A percentile compares a stretch with the other conserved stretches of the same genome.
Conservation (phyloP, 1,140 invertebrate species). For the Wasmannia auropunctata region DNA sequence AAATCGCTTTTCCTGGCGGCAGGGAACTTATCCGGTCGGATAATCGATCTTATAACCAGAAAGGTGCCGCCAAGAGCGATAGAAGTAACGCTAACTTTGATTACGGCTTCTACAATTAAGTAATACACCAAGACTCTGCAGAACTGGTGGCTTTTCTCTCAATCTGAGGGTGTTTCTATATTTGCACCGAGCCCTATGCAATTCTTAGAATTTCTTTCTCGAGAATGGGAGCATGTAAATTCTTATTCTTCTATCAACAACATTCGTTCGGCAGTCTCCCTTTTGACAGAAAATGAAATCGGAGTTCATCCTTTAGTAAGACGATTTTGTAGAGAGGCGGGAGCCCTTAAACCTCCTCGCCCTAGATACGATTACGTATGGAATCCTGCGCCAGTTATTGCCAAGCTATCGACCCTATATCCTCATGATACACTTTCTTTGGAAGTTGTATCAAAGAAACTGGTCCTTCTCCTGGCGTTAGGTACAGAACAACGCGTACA, state of each 20-base stretch:
- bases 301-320: background rate
- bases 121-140: background rate
- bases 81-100: background rate
- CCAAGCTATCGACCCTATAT: background rate
- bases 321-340: background rate
- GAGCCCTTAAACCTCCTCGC: background rate
- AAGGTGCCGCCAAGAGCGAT: background rate
- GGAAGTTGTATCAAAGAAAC: too few relatives aligned
- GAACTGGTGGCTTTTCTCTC: background rate
- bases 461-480: too few relatives aligned
- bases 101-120: background rate
- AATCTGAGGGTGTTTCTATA: background rate
- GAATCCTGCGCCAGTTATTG: background rate
- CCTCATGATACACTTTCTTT: too few relatives aligned
- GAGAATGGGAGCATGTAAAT: background rate
- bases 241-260: background rate
- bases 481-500: background rate
- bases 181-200: background rate
- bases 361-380: background rate
- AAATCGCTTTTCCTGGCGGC: conserved; percentile 67
- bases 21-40: conserved; percentile 31
- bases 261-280: background rate
- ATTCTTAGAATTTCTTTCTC: background rate
- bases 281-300: background rate
- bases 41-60: background rate